These are phyloP conservation scores for Sycophaga agraensis DNA, from an alignment of 1,140 invertebrate genomes.

Conservation along the genomic window DNA sequence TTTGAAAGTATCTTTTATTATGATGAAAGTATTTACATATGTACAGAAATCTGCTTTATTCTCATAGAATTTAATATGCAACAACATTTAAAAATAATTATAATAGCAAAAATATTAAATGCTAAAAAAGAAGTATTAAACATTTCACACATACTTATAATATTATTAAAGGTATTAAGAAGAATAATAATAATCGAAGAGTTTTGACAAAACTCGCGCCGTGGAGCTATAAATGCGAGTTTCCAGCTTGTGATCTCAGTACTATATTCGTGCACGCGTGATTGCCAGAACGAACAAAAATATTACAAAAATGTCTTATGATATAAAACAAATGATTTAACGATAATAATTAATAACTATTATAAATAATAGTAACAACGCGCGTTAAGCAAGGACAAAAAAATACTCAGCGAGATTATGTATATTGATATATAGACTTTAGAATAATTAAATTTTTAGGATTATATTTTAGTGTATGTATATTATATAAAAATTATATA, in stretches of 20 bases:
- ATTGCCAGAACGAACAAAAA: conserved; percentile 34
- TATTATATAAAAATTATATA: neutral
- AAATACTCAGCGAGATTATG: conserved; percentile 3
- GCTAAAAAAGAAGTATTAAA: conserved; percentile 5
- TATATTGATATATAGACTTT: conserved; percentile 4
- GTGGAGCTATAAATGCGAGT: conserved; percentile 27
- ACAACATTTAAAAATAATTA: neutral
- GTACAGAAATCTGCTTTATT: too few relatives aligned
- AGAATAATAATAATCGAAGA: neutral
- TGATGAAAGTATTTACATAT: too few relatives aligned
- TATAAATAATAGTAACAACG: conserved; percentile 10
- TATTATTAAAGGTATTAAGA: neutral
- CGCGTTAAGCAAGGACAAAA: neutral
- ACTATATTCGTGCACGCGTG: conserved; percentile 27
- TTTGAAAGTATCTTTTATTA: too few relatives aligned
- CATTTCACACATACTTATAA: neutral
- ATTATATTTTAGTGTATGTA: neutral
- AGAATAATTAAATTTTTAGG: conserved; percentile 5
- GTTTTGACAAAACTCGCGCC: conserved; percentile 30
- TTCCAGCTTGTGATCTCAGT: conserved; percentile 51
- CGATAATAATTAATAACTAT: neutral
- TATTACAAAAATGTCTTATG: neutral
- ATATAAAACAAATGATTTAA: neutral
- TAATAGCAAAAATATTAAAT: neutral
- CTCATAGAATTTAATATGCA: too few relatives aligned